Percentiles rank a stretch among this genome's conserved stretches.
Evolutionary conservation across 2,797 vertebrate species (phyloP).

Genomic region (Vultur gryphus): DNA sequence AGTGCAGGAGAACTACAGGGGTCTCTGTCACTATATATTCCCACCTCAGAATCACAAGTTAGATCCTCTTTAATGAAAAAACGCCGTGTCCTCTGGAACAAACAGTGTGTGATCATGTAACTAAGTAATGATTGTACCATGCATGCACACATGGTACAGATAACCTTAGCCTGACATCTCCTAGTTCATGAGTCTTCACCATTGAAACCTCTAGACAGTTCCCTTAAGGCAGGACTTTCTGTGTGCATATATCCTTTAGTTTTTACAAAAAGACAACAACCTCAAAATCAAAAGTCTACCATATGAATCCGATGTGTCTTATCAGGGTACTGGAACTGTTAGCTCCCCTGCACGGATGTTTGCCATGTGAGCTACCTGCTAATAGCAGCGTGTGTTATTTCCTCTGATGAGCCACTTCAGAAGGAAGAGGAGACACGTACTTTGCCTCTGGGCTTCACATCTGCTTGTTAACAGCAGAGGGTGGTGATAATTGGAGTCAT

Average conservation of each 20-base stretch:
- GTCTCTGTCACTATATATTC: not conserved
- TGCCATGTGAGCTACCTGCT: not conserved
- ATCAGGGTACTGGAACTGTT: not conserved
- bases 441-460: not conserved
- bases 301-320: not conserved
- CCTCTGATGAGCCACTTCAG: not conserved
- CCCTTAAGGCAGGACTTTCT: not conserved
- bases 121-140: not conserved
- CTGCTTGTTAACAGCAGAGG: not conserved
- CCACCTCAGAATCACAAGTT: not conserved
- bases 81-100: not conserved
- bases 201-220: not conserved
- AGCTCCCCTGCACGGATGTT: not conserved
- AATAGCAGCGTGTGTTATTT: not conserved
- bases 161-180: not conserved
- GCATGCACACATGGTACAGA: not conserved
- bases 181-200: not conserved
- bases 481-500: not conserved
- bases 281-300: not conserved
- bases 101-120: not conserved
- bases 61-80: not conserved
- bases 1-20: not conserved
- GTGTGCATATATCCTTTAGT: not conserved
- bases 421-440: not conserved
- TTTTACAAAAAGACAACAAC: not conserved